phyloP scores from a whole-genome alignment of 2,888 invertebrate genomes.

The Spilosoma lubricipeda region DNA sequence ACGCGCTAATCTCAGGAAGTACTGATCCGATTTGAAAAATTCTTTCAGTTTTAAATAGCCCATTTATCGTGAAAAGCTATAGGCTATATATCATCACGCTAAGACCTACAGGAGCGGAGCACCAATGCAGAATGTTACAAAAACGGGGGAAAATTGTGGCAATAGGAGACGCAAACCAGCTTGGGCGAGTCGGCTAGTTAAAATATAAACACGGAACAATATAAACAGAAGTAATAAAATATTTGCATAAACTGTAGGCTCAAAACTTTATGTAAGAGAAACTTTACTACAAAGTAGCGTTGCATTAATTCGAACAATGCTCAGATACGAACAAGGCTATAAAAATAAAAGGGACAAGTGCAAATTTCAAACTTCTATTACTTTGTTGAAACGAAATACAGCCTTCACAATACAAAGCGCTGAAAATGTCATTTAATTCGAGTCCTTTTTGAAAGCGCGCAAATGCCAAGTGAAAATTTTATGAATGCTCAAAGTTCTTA shows the following conservation, averaged over 20 bases:
- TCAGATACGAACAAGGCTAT: constrained; percentile 12
- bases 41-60: too few relatives aligned
- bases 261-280: constrained; percentile 27
- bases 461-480: constrained; percentile 45
- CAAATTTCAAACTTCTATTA: constrained; percentile 31
- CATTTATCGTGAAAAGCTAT: too few relatives aligned
- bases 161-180: too few relatives aligned
- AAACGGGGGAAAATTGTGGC: too few relatives aligned
- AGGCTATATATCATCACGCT: too few relatives aligned
- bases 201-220: neutral
- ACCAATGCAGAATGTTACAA: too few relatives aligned
- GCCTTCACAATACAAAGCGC: constrained; percentile 31
- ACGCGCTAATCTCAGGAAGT: too few relatives aligned
- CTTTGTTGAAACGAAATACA: constrained; percentile 29
- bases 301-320: constrained; percentile 24
- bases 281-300: constrained; percentile 18
- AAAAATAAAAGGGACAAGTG: constrained; percentile 22
- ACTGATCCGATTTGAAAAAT: too few relatives aligned
- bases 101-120: too few relatives aligned
- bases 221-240: constrained; percentile 10
- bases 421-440: constrained; percentile 51
- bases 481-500: constrained; percentile 46
- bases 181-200: too few relatives aligned
- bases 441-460: constrained; percentile 47
- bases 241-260: constrained; percentile 14